Evolutionary conservation across 2,888 invertebrate species (phyloP).

Genomic region (Sinhomidia bicolor): DNA sequence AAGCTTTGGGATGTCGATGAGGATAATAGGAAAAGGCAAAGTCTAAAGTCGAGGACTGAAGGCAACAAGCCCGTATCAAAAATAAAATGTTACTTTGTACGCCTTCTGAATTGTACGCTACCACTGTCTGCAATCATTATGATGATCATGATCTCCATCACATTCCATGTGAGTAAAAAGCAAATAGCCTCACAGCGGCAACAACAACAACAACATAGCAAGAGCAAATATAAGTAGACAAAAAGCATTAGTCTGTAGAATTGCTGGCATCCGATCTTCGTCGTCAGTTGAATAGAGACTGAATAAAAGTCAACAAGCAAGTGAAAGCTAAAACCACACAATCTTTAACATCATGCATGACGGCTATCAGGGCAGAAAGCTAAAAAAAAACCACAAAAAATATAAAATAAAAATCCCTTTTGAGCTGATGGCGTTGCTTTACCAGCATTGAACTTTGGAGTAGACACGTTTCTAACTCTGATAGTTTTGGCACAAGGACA

Average conservation of each 20-base stretch:
- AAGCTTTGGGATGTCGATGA: not conserved
- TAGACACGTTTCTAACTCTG: conserved; percentile 2
- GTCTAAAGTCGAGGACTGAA: too few relatives aligned
- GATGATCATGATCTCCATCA: not conserved
- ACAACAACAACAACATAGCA: not conserved
- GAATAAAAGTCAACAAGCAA: conserved; percentile 8
- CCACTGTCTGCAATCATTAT: not conserved
- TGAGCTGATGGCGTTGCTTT: not conserved
- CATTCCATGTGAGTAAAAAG: not conserved
- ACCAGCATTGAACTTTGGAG: conserved; percentile 8
- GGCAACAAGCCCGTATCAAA: not conserved
- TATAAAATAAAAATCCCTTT: not conserved
- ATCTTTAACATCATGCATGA: not conserved
- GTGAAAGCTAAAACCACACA: not conserved
- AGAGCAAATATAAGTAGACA: not conserved
- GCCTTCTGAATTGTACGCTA: not conserved
- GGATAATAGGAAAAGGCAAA: not conserved
- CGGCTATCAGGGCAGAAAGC: not conserved
- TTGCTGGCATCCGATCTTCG: not conserved
- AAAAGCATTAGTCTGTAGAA: not conserved
- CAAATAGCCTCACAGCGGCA: not conserved
- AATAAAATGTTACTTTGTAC: not conserved
- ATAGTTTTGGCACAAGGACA: conserved; percentile 47
- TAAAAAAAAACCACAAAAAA: conserved; percentile 27
- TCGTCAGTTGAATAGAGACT: not conserved